Evolutionary conservation across 2,113 vertebrate species (phyloP).

Genomic region (Crotalus tigris): DNA sequence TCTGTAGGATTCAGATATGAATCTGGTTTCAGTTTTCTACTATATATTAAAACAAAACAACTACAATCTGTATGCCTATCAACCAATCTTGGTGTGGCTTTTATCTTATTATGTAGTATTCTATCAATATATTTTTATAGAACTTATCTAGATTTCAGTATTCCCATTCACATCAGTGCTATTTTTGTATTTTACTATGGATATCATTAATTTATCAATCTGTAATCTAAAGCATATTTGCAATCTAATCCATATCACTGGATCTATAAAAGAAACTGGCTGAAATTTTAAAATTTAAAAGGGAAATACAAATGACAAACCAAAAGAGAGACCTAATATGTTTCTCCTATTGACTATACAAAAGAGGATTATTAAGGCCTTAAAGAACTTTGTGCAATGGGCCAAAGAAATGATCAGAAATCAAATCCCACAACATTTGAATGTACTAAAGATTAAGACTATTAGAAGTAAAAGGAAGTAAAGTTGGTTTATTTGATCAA

Average conservation of each 20-base stretch:
- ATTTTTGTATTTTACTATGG: too few relatives aligned
- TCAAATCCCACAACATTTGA: not conserved
- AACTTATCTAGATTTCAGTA: constrained; percentile 23
- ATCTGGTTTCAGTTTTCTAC: constrained; percentile 42
- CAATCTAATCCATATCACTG: not conserved
- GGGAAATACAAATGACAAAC: not conserved
- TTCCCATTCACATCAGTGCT: not conserved
- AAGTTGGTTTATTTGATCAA: not conserved
- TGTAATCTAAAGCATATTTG: not conserved
- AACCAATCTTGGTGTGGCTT: not conserved
- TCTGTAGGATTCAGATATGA: constrained; percentile 45
- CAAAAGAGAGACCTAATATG: not conserved
- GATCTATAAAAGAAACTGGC: not conserved
- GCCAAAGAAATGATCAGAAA: not conserved
- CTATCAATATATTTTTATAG: constrained; percentile 15
- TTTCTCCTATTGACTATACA: not conserved
- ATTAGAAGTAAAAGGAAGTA: not conserved
- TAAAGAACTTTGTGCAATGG: not conserved
- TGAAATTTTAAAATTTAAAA: not conserved
- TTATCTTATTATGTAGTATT: not conserved
- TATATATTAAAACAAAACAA: constrained; percentile 12
- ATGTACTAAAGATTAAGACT: not conserved
- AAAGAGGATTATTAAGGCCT: not conserved
- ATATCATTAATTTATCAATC: not conserved
- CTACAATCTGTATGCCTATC: not conserved